Base-by-base conservation (phyloP, 2,797 vertebrate genomes). In the Cichlasoma orientale region DNA sequence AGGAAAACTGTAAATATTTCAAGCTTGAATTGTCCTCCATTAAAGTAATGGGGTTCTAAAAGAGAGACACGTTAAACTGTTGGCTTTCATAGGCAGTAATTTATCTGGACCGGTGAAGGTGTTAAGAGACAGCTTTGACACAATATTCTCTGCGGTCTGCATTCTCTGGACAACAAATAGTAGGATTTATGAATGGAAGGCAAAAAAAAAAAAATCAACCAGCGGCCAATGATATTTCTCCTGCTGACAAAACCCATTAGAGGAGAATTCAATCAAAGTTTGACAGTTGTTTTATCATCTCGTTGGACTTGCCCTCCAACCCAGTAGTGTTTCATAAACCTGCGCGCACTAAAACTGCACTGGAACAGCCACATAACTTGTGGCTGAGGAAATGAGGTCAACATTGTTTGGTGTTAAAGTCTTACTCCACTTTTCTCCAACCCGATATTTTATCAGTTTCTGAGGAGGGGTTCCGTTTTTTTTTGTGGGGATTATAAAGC, bases 21-120 rank as follows among this genome's bases (percentile, higher is more conserved):
- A 36, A 86, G 80, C 87, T 83, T 86, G 87, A 90, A 92, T 89
- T 88, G 90, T 88, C 86, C 88, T 93, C 89, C 86, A 92, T 93
- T 94, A 95, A 93, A 94, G 90, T 92, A 93, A 94, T 93, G 84
- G 84, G 79, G 10, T 87, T 93, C 82, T 91, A 86, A 93, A 90
- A 90, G 88, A 91, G 79, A 89, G 80, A 76, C 90, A 72, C 58
- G 80, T 91, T 94, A 89, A 93, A 92, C 88, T 88, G 91, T 90
- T 92, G 90, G 86, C 53, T 92, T 91, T 89, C 82, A 86, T 88
- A 86, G 84, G 86, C 86, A 70, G 84, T 93, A 89, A 94, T 94
- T 95, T 89, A 94, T 94, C 76, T 56, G 73, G n/a, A 59, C 77
- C 61, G 14, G 47, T 83, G 90, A 93, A 83, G 86, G 82, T 83